These are phyloP conservation scores for Doris montereyensis DNA, from an alignment of 2,888 invertebrate species.

Conservation along the genomic window DNA sequence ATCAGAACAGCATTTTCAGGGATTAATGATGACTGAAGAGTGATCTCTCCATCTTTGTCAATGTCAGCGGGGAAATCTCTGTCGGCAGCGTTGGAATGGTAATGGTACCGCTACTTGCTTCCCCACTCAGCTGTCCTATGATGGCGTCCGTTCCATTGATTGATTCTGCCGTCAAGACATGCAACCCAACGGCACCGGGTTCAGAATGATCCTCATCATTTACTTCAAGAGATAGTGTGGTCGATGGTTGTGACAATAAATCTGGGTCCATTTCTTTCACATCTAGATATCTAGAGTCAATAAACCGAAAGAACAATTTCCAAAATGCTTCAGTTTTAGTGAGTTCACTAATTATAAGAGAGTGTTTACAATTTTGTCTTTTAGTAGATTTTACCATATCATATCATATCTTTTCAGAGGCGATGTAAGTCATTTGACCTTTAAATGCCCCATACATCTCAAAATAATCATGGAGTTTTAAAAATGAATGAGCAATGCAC, in stretches of 20 bases:
- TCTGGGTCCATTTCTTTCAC: constrained; percentile 32
- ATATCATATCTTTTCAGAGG: no score
- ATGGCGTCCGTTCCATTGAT: constrained; percentile 25
- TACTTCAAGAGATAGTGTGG: constrained; percentile 13
- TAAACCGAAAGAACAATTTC: no score
- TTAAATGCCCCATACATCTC: no score
- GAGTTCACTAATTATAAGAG: no score
- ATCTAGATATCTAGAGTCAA: no score
- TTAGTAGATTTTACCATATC: no score
- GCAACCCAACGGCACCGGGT: constrained; percentile 35
- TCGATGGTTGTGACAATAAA: constrained; percentile 29
- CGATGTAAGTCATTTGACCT: no score
- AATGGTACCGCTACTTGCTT: constrained; percentile 17
- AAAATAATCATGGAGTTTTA: no score
- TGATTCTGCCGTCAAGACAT: constrained; percentile 34
- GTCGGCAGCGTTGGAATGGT: constrained; percentile 23
- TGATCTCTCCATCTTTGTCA: constrained; percentile 41
- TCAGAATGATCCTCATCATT: constrained; percentile 29
- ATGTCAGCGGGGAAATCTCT: constrained; percentile 16
- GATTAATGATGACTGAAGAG: constrained; percentile 38
- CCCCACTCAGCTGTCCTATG: constrained; percentile 30
- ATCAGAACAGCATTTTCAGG: constrained; percentile 54
- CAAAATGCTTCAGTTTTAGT: no score
- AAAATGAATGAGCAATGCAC: no score
- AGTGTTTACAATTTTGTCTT: no score